Evolutionary conservation across 2,113 vertebrate genomes (phyloP).

Genomic region (Pteruthius melanotis): DNA sequence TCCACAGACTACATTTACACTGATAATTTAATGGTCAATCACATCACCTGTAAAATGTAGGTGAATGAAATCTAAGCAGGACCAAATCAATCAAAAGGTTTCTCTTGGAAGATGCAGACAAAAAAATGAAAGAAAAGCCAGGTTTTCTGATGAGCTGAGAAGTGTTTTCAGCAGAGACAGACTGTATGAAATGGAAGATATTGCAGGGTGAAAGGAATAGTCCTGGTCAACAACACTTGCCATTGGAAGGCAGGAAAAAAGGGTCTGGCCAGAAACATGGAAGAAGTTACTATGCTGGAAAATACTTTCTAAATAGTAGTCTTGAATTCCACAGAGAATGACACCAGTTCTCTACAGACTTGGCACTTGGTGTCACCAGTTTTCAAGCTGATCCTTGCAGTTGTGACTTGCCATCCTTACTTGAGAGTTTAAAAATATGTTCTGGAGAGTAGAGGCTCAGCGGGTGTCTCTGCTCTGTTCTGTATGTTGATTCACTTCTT

Average conservation of each 20-base stretch:
- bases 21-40: neutral
- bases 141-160: neutral
- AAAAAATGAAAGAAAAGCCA: rapidly evolving
- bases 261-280: neutral
- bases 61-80: neutral
- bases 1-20: neutral
- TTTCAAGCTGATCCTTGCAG: neutral
- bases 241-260: neutral
- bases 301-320: neutral
- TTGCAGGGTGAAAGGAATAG: neutral
- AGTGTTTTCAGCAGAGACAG: neutral
- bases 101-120: neutral
- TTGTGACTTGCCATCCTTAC: neutral
- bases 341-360: neutral
- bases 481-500: neutral
- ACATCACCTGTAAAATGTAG: neutral
- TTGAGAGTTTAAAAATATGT: neutral
- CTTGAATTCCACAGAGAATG: neutral
- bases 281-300: neutral
- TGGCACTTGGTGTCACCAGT: neutral
- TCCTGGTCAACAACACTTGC: neutral
- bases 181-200: neutral
- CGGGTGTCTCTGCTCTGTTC: neutral
- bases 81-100: neutral
- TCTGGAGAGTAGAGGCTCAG: neutral